These are phyloP conservation scores for Rhopilema esculentum DNA, from an alignment of 30 jellyfish, hydroid and myxozoan species.

Conservation along the genomic window DNA sequence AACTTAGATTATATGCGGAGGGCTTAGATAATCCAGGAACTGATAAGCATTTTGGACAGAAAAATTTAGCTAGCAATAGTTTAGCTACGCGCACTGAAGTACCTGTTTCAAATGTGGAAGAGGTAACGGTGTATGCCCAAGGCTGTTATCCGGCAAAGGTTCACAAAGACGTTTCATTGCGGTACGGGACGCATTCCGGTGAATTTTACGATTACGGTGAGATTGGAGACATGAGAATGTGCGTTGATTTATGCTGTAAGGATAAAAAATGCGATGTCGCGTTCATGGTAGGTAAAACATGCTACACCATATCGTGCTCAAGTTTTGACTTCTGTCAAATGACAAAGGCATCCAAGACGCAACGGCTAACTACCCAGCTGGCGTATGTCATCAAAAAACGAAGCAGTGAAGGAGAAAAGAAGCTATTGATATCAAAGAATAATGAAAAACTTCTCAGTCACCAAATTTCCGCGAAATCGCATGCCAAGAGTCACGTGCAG, in stretches of 20 bases:
- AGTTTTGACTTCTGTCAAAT: constrained; percentile 93
- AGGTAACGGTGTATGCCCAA: constrained; percentile 47
- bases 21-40: constrained; percentile 13
- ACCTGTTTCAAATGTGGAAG: background rate
- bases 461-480: constrained; percentile 44
- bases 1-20: constrained; percentile 23
- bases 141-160: constrained; percentile 87
- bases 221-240: constrained; percentile 85
- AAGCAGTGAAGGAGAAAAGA: constrained; percentile 66
- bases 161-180: constrained; percentile 88
- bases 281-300: constrained; percentile 91
- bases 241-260: constrained; percentile 96
- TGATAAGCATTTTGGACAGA: constrained; percentile 33
- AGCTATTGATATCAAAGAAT: constrained; percentile 57
- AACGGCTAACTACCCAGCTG: constrained; percentile 76
- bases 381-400: constrained; percentile 92
- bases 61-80: constrained; percentile 19
- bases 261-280: constrained; percentile 96
- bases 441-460: constrained; percentile 73
- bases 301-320: constrained; percentile 96
- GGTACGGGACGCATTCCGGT: constrained; percentile 96
- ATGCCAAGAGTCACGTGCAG: constrained; percentile 5
- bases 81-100: background rate
- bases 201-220: constrained; percentile 97
- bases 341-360: constrained; percentile 75